phyloP scores from a whole-genome alignment of 2,888 invertebrate species.

The Mesorhabditis belari region DNA sequence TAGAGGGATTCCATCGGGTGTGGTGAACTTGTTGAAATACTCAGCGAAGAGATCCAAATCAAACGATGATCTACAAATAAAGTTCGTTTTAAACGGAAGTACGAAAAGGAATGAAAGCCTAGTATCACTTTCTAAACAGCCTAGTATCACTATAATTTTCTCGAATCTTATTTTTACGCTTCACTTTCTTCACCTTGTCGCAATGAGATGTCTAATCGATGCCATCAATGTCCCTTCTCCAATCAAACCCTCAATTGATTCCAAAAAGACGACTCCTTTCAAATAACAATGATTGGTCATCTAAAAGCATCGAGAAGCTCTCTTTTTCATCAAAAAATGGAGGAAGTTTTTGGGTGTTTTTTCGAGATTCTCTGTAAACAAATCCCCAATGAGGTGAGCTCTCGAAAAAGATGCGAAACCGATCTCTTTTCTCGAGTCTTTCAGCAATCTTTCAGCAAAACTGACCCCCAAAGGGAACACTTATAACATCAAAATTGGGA shows the following conservation, averaged over 20 bases:
- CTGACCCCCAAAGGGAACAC: too few relatives aligned
- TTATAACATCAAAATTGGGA: too few relatives aligned
- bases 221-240: conserved; percentile 35
- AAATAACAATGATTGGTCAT: conserved; percentile 42
- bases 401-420: not conserved
- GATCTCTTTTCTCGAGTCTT: not conserved
- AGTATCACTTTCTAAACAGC: too few relatives aligned
- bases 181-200: not conserved
- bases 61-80: not conserved
- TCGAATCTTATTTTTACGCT: too few relatives aligned
- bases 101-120: not conserved
- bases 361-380: not conserved
- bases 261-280: conserved; percentile 44
- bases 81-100: not conserved
- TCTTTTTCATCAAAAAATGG: not conserved
- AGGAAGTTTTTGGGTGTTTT: not conserved
- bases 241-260: conserved; percentile 37
- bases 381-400: not conserved
- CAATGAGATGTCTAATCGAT: conserved; percentile 16
- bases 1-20: not conserved
- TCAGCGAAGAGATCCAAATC: not conserved
- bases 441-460: not conserved
- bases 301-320: conserved; percentile 13
- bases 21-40: not conserved
- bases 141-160: too few relatives aligned